Conservation (phyloP, 1,140 invertebrate genomes). For the Chelonus insularis region DNA sequence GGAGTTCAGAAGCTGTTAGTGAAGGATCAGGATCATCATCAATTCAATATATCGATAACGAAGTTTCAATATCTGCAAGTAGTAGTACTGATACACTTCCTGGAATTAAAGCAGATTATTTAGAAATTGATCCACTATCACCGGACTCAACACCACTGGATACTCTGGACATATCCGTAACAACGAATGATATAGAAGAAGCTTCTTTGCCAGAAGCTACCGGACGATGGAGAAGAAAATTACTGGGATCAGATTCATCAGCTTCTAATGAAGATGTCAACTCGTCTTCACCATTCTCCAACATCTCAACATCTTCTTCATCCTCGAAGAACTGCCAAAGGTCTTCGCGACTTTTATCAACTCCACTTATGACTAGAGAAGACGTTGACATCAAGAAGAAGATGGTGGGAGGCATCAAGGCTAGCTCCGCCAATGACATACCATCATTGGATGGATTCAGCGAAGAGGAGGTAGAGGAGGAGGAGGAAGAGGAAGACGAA, state of each 20-base stretch:
- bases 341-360: constrained; percentile 1
- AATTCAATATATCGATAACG: constrained; percentile 54
- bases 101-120: constrained; percentile 49
- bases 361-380: constrained; percentile 4
- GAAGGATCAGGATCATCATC: constrained; percentile 51
- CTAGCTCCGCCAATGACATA: constrained; percentile 34
- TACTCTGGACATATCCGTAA: constrained; percentile 32
- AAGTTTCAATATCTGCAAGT: constrained; percentile 43
- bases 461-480: constrained; percentile 42
- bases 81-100: constrained; percentile 55
- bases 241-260: constrained; percentile 42
- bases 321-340: constrained; percentile 20
- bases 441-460: constrained; percentile 46
- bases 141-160: constrained; percentile 43
- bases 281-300: constrained; percentile 32
- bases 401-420: constrained; percentile 1
- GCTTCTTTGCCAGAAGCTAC: constrained; percentile 18
- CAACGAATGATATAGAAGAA: background rate
- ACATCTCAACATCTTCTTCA: constrained; percentile 34
- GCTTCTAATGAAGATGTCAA: constrained; percentile 42
- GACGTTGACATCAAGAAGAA: background rate
- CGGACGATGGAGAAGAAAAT: constrained; percentile 42
- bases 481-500: constrained; percentile 32
- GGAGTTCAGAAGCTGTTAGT: constrained; percentile 51
- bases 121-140: constrained; percentile 49